These are phyloP conservation scores for Lophius americanus DNA, from an alignment of 2,797 vertebrate species.

Conservation along the genomic window DNA sequence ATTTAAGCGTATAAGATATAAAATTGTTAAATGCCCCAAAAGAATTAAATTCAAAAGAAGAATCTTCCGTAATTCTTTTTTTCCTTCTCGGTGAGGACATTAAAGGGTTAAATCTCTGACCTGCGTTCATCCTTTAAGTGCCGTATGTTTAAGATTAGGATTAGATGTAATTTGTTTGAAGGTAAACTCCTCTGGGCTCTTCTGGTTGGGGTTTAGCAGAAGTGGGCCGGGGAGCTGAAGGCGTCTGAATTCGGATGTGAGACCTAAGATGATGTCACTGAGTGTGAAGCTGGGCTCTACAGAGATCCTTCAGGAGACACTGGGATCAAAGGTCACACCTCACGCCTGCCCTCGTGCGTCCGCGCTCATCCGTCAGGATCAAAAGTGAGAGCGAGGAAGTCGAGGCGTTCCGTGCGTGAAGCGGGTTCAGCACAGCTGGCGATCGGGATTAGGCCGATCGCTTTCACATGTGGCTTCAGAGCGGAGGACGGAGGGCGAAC, in stretches of 20 bases:
- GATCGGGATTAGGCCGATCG: constrained; percentile 75
- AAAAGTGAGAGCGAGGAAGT: constrained; percentile 48
- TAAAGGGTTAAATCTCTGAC: too few species aligned
- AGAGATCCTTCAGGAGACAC: background rate
- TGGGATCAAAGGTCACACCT: constrained; percentile 31
- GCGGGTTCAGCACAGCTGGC: constrained; percentile 76
- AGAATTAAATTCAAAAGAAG: too few species aligned
- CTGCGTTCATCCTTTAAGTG: background rate
- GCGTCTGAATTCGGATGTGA: constrained; percentile 25
- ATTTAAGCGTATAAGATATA: too few species aligned
- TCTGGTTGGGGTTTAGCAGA: constrained; percentile 43
- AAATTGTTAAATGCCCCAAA: too few species aligned
- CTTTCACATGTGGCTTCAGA: constrained; percentile 71
- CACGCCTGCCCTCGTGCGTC: constrained; percentile 23
- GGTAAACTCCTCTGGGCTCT: constrained; percentile 43
- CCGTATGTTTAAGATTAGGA: constrained; percentile 21
- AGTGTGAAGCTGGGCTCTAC: background rate
- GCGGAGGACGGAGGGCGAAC: constrained; percentile 35
- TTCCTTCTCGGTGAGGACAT: too few species aligned
- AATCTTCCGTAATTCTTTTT: too few species aligned
- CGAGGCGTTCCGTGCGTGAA: constrained; percentile 62
- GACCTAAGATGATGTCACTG: constrained; percentile 14
- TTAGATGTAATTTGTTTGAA: constrained; percentile 37
- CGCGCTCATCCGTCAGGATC: constrained; percentile 51
- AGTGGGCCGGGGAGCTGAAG: constrained; percentile 32